A percentile compares a stretch with the other conserved stretches of the same genome.
phyloP scores from a whole-genome alignment of 2,113 vertebrate genomes.

The Dicrurus megarhynchus region DNA sequence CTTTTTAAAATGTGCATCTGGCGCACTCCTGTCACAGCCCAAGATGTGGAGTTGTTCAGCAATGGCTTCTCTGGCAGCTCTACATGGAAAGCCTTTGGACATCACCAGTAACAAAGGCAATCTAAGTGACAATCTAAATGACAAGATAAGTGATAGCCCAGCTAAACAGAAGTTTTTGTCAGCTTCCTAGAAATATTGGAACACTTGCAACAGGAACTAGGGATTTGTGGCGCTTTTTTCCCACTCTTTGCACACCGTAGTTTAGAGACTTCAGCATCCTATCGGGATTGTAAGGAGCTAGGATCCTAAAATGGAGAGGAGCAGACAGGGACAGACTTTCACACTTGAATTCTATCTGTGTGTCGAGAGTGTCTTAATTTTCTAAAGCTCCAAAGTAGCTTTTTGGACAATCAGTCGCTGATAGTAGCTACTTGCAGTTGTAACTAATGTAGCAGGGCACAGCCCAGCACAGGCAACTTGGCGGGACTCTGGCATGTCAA shows the following conservation, averaged over 20 bases:
- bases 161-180: background rate
- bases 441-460: background rate
- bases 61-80: background rate
- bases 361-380: background rate
- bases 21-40: background rate
- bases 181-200: background rate
- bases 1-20: conserved; percentile 22
- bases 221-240: background rate
- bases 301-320: background rate
- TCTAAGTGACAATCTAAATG: background rate
- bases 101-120: background rate
- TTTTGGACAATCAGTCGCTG: background rate
- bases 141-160: background rate
- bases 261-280: background rate
- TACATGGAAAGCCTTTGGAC: background rate
- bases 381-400: background rate
- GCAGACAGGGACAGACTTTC: background rate
- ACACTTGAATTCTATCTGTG: background rate
- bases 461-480: background rate
- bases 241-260: background rate
- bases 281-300: background rate
- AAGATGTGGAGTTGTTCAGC: background rate
- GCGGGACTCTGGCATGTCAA: background rate
- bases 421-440: background rate
- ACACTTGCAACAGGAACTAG: background rate